Conservation (phyloP, 2,113 vertebrate genomes). For the Hydrochoerus hydrochaeris region DNA sequence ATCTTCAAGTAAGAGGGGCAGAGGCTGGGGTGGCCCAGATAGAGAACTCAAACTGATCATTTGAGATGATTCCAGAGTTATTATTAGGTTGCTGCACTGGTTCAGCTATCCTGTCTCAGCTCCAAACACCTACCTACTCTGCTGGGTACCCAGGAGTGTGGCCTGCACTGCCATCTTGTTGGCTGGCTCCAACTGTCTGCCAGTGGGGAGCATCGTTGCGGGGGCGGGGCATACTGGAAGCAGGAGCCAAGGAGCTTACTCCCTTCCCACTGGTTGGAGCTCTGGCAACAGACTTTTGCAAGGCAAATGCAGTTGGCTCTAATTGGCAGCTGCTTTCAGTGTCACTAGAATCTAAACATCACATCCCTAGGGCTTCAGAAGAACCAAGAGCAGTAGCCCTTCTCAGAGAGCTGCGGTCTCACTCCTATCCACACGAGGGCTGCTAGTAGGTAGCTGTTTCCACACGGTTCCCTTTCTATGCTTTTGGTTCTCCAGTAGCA, state of each 20-base stretch:
- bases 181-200: background rate
- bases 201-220: background rate
- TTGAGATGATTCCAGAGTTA: background rate
- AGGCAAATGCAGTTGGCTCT: background rate
- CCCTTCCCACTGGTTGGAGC: background rate
- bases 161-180: background rate
- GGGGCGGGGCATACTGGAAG: background rate
- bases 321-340: background rate
- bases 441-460: background rate
- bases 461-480: background rate
- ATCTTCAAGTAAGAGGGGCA: background rate
- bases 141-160: too few species aligned
- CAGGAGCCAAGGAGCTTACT: background rate
- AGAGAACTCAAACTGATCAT: background rate
- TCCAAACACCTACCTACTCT: background rate
- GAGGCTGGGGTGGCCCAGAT: too few species aligned
- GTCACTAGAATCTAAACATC: background rate
- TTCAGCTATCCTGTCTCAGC: background rate
- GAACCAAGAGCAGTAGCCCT: background rate
- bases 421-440: too few species aligned
- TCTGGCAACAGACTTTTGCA: background rate
- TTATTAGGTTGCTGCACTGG: background rate
- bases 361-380: background rate
- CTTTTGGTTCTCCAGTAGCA: background rate
- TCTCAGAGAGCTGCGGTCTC: background rate